Evolutionary conservation across 2,888 invertebrate species (phyloP).

Genomic region (Hydrotaea diabolus): DNA sequence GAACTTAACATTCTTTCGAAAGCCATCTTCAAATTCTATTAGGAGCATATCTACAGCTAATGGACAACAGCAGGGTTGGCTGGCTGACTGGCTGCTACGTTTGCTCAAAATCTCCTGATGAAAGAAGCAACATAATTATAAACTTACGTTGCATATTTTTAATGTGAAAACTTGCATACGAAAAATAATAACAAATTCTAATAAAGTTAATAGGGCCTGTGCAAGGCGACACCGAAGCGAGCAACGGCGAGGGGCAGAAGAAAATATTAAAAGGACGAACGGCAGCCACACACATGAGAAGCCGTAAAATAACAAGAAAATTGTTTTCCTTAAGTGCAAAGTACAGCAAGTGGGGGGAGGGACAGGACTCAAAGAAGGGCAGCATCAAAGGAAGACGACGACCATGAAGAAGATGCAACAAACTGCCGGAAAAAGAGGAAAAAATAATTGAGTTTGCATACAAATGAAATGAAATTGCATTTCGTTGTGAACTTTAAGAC

Average conservation of each 20-base stretch:
- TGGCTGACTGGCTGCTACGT: no score
- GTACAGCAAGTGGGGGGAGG: background rate
- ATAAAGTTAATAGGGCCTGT: constrained; percentile 41
- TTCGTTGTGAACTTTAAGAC: constrained; percentile 47
- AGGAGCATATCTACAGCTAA: background rate
- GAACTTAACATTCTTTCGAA: constrained; percentile 2
- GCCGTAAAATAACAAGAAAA: constrained; percentile 33
- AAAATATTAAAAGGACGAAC: background rate
- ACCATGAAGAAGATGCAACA: constrained; percentile 5
- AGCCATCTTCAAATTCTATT: background rate
- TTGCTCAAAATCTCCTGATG: background rate
- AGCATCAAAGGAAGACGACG: background rate
- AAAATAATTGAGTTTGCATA: constrained; percentile 69
- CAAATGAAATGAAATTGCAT: constrained; percentile 64
- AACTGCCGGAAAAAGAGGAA: background rate
- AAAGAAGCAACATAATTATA: constrained; percentile 17
- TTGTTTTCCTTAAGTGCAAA: constrained; percentile 25
- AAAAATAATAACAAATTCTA: constrained; percentile 41
- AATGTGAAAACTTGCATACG: constrained; percentile 21
- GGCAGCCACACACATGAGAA: constrained; percentile 7
- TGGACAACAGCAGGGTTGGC: background rate
- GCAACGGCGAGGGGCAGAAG: no score
- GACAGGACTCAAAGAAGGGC: no score
- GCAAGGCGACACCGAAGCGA: background rate
- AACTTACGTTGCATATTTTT: constrained; percentile 31